Conservation (phyloP, 2,888 invertebrate genomes). For the Agelastica alni region DNA sequence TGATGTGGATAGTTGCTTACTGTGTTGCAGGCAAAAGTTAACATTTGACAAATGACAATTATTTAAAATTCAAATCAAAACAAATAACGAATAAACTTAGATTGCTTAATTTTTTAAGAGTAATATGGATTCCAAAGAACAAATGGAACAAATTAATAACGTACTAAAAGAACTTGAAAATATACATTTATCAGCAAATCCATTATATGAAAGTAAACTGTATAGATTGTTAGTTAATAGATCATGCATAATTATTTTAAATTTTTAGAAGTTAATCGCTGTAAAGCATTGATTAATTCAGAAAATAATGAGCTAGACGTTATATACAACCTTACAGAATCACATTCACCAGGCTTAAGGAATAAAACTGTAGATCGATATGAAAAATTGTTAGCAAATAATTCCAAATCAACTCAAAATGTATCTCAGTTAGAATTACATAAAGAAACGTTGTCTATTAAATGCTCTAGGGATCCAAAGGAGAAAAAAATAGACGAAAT, state of each 20-base stretch:
- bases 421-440: slow-evolving; percentile 34
- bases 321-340: slow-evolving; percentile 50
- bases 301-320: slow-evolving; percentile 45
- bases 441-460: slow-evolving; percentile 43
- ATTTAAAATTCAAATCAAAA: slow-evolving; percentile 8
- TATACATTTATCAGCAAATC: slow-evolving; percentile 34
- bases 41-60: background rate
- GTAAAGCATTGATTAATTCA: slow-evolving; percentile 36
- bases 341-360: slow-evolving; percentile 49
- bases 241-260: background rate
- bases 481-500: slow-evolving; percentile 40
- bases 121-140: slow-evolving; percentile 17
- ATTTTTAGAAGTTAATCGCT: slow-evolving; percentile 43
- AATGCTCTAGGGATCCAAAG: slow-evolving; percentile 36
- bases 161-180: slow-evolving; percentile 29
- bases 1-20: too few species aligned
- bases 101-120: background rate
- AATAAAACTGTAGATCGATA: slow-evolving; percentile 44
- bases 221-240: background rate
- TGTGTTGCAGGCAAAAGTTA: background rate
- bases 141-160: slow-evolving; percentile 18
- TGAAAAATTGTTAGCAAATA: slow-evolving; percentile 39
- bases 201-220: slow-evolving; percentile 38
- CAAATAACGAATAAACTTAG: too few species aligned
- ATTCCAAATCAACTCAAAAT: slow-evolving; percentile 18